Percentiles rank a stretch among this genome's conserved stretches.
Conservation (phyloP, 2,797 vertebrate genomes). For the Anisognathus igniventris region DNA sequence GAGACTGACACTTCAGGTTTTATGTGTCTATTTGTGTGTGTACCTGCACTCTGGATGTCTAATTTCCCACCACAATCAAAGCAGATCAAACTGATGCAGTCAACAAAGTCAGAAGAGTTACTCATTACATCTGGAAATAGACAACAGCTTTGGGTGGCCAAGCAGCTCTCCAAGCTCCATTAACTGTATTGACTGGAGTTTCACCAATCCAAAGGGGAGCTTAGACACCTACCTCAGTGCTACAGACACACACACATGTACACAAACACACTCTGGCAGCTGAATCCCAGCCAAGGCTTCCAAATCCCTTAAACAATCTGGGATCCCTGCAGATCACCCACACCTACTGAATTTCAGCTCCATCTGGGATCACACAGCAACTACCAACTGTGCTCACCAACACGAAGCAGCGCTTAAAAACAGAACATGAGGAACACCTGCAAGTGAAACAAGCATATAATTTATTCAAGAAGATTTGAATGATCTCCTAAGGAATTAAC, state of each 20-base stretch:
- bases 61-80: neutral
- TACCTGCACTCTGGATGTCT: neutral
- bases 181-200: neutral
- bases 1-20: neutral
- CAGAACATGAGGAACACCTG: neutral
- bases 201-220: neutral
- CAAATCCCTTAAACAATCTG: neutral
- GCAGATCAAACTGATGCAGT: neutral
- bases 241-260: neutral
- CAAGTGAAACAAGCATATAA: neutral
- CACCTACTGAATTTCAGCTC: neutral
- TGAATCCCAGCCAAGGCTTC: neutral
- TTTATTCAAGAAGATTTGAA: neutral
- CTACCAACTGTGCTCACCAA: neutral
- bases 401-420: neutral
- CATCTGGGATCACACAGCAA: neutral
- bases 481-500: neutral
- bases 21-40: neutral
- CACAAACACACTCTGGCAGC: rapidly evolving
- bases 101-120: neutral
- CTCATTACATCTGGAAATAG: neutral
- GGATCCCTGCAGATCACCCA: neutral
- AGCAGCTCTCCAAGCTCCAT: neutral
- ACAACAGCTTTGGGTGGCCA: neutral
- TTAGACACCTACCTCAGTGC: neutral